Conservation (phyloP, 2,797 vertebrate species). For the Zalophus californianus region DNA sequence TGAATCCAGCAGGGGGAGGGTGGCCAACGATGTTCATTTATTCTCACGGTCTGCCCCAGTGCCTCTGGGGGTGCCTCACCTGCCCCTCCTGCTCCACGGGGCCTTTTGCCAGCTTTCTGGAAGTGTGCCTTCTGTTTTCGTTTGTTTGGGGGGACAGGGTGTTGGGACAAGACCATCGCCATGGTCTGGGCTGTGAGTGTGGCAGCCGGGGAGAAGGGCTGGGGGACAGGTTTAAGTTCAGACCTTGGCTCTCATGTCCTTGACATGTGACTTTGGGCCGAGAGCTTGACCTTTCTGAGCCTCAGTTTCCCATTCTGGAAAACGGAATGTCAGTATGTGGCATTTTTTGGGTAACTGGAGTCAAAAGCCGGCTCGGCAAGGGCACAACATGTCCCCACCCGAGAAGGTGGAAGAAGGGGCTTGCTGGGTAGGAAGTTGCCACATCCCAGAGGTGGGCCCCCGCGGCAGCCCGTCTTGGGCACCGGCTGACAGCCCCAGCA, state of each 20-base stretch:
- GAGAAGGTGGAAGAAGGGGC: not conserved
- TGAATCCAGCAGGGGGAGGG: not conserved
- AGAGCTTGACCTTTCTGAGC: not conserved
- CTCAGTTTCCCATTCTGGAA: not conserved
- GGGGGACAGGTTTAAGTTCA: not conserved
- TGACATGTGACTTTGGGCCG: not conserved
- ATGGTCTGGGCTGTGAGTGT: not conserved
- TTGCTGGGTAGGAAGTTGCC: not conserved
- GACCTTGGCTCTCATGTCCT: not conserved
- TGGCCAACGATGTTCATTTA: rapidly evolving
- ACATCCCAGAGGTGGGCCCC: not conserved
- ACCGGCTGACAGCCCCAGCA: not conserved
- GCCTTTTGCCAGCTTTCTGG: not conserved
- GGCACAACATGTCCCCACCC: not conserved
- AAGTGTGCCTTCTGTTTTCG: not conserved
- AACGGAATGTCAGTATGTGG: not conserved
- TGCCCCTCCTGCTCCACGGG: rapidly evolving
- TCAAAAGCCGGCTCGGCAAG: not conserved
- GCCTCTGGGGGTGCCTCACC: not conserved
- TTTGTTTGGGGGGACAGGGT: not conserved
- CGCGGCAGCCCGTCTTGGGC: not conserved
- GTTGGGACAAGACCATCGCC: not conserved
- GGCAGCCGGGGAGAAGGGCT: not conserved
- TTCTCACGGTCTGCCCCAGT: rapidly evolving
- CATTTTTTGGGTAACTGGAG: not conserved